Conservation (phyloP, 1,140 invertebrate species). For the Apis mellifera region DNA sequence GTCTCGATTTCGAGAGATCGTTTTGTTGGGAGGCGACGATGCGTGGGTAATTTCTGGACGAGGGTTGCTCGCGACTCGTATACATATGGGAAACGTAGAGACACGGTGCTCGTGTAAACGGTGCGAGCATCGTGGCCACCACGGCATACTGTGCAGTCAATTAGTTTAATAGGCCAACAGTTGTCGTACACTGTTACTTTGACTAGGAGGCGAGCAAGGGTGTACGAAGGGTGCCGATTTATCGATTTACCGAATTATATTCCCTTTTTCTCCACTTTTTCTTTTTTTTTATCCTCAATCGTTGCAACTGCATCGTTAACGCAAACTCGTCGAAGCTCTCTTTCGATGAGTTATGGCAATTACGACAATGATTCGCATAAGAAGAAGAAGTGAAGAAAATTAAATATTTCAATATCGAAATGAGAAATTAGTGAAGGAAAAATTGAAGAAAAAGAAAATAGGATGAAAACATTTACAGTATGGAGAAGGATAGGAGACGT, state of each 20-base stretch:
- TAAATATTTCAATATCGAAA: too few relatives aligned
- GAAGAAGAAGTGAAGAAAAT: too few relatives aligned
- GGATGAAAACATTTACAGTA: not conserved
- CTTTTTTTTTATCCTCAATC: not conserved
- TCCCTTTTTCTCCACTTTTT: not conserved
- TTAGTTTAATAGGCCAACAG: slow-evolving; percentile 81
- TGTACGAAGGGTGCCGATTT: slow-evolving; percentile 28
- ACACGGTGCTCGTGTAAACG: slow-evolving; percentile 40
- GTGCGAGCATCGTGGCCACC: slow-evolving; percentile 53
- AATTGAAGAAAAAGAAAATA: not conserved
- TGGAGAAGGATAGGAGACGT: too few relatives aligned
- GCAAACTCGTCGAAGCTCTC: too few relatives aligned
- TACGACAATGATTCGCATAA: too few relatives aligned
- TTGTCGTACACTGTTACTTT: slow-evolving; percentile 67
- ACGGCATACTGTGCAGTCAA: slow-evolving; percentile 77
- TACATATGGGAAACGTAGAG: slow-evolving; percentile 20
- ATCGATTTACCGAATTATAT: slow-evolving; percentile 15
- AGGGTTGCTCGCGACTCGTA: slow-evolving; percentile 66
- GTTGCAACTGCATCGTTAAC: too few relatives aligned
- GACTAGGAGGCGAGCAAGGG: slow-evolving; percentile 58
- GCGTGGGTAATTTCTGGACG: slow-evolving; percentile 72
- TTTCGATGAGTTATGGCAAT: too few relatives aligned
- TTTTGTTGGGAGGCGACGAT: slow-evolving; percentile 70
- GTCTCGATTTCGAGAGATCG: slow-evolving; percentile 47
- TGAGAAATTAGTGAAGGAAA: too few relatives aligned